phyloP scores from a whole-genome alignment of 2,888 invertebrate genomes.

The Sinodicranocentrus sp. region DNA sequence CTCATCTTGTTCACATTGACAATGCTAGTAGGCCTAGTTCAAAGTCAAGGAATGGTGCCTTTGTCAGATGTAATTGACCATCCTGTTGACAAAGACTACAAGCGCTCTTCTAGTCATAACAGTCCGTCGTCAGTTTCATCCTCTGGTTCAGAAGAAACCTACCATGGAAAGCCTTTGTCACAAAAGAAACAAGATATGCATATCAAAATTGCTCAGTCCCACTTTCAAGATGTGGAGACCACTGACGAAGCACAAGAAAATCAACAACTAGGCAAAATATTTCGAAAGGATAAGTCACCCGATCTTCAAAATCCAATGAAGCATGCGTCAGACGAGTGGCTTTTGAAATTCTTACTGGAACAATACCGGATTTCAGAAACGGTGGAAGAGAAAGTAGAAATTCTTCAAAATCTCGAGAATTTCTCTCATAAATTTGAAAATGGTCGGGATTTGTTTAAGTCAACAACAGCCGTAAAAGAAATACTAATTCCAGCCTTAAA shows the following conservation, averaged over 20 bases:
- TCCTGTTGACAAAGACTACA: conserved; percentile 34
- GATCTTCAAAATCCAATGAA: conserved; percentile 72
- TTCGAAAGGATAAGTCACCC: conserved; percentile 70
- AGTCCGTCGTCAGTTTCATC: neutral
- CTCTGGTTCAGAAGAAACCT: neutral
- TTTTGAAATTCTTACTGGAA: conserved; percentile 71
- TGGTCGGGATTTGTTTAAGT: conserved; percentile 72
- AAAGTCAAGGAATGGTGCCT: conserved; percentile 59
- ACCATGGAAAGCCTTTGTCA: conserved; percentile 45
- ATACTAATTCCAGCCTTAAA: conserved; percentile 74
- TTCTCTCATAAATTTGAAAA: conserved; percentile 76
- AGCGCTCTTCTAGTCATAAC: conserved; percentile 16
- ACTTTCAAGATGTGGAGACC: conserved; percentile 49
- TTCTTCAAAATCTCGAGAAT: conserved; percentile 73
- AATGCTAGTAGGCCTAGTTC: no score
- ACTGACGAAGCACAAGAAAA: conserved; percentile 5
- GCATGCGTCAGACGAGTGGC: conserved; percentile 71
- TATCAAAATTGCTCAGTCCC: conserved; percentile 68
- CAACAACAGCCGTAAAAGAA: conserved; percentile 70
- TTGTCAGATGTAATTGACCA: conserved; percentile 64
- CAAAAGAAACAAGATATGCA: conserved; percentile 68
- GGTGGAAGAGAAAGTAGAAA: conserved; percentile 72
- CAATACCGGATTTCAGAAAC: conserved; percentile 68
- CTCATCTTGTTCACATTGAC: no score
- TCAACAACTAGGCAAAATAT: conserved; percentile 31